A percentile compares a stretch with the other conserved stretches of the same genome.
These are phyloP conservation scores for Ptycholaimellus sp. DNA, from an alignment of 2,888 invertebrate genomes.

Conservation along the genomic window DNA sequence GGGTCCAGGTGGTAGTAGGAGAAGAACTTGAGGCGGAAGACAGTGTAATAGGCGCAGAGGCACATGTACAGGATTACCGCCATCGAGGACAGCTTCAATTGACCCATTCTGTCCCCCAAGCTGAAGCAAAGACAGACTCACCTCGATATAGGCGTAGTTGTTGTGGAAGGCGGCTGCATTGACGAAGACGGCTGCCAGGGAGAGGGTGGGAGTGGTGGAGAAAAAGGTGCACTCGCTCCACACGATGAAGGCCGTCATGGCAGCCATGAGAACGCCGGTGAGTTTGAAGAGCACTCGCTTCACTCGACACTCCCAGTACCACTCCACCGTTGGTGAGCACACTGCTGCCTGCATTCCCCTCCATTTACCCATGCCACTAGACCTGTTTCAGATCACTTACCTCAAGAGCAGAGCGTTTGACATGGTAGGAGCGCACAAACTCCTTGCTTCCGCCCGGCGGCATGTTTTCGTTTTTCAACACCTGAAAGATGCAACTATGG, in stretches of 20 bases:
- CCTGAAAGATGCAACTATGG: no score
- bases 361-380: no score
- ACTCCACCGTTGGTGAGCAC: no score
- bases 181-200: constrained; percentile 81
- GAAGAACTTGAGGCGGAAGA: constrained; percentile 75
- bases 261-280: constrained; percentile 37
- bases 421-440: background rate
- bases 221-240: constrained; percentile 99
- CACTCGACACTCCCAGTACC: constrained; percentile 80
- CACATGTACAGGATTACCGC: constrained; percentile 75
- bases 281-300: constrained; percentile 50
- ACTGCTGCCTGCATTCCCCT: no score
- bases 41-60: constrained; percentile 89
- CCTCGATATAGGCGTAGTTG: constrained; percentile 81
- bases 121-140: no score
- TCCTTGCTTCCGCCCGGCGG: constrained; percentile 38
- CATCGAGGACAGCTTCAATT: constrained; percentile 56
- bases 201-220: constrained; percentile 64
- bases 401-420: background rate
- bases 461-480: constrained; percentile 38
- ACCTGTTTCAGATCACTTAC: no score
- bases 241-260: constrained; percentile 69
- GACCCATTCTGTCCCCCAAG: no score
- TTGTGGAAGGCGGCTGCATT: constrained; percentile 52
- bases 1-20: constrained; percentile 91